A percentile compares a stretch with the other conserved stretches of the same genome.
Evolutionary conservation across 2,113 vertebrate genomes (phyloP).

Genomic region (Sisor rabdophorus): DNA sequence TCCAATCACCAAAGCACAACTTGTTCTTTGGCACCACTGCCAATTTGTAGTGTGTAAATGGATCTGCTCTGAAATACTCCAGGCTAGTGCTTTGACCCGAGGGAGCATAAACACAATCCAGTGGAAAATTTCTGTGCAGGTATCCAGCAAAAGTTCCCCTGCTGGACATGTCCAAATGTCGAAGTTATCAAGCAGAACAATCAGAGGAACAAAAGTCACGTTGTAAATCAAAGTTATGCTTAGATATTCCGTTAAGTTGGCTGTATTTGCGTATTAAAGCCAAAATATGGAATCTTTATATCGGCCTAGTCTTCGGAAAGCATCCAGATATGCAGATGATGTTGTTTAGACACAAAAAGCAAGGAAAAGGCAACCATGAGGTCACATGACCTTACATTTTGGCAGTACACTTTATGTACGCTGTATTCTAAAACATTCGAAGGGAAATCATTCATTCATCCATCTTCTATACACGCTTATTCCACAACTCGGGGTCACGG

Average conservation of each 20-base stretch:
- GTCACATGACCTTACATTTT: constrained; percentile 44
- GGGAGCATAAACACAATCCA: not conserved
- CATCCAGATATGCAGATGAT: not conserved
- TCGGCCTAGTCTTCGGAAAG: not conserved
- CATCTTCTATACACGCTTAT: too few species aligned
- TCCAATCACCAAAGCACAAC: constrained; percentile 26
- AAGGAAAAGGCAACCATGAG: not conserved
- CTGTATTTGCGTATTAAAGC: not conserved
- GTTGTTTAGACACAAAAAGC: not conserved
- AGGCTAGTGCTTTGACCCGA: constrained; percentile 6
- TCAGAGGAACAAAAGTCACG: not conserved
- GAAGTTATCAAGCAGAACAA: not conserved
- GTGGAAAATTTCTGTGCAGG: constrained; percentile 19
- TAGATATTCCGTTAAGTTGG: too few species aligned
- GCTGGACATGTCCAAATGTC: not conserved
- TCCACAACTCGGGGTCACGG: too few species aligned
- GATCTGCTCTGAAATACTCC: constrained; percentile 45
- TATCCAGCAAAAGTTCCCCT: not conserved
- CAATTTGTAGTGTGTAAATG: constrained; percentile 52
- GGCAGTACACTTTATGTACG: too few species aligned
- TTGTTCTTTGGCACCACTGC: constrained; percentile 39
- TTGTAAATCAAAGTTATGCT: not conserved
- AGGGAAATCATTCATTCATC: not conserved
- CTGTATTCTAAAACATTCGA: too few species aligned
- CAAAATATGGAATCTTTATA: not conserved